Conservation (phyloP, 2,113 vertebrate species). For the Diadophis punctatus region DNA sequence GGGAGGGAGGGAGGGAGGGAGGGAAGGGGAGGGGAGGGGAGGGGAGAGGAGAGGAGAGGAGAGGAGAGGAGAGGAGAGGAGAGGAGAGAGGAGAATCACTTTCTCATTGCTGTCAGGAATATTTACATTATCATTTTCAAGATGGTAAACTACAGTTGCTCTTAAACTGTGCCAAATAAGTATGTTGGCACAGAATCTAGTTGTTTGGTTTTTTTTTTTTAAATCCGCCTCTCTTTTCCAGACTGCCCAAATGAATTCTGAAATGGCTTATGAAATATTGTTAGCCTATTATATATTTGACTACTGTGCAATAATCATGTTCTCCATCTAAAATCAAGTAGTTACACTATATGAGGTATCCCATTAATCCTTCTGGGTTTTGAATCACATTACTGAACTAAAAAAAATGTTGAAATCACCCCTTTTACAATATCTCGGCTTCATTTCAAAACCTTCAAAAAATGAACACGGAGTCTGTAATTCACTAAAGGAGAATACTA, state of each 20-base stretch:
- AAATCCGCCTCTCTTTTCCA: background rate
- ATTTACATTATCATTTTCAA: background rate
- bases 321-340: background rate
- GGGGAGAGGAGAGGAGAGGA: too few species aligned
- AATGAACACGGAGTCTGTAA: background rate
- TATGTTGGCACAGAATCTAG: background rate
- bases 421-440: background rate
- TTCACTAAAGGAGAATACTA: background rate
- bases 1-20: too few species aligned
- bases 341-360: background rate
- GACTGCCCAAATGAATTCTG: background rate
- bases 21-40: too few species aligned
- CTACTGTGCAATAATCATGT: background rate
- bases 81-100: background rate
- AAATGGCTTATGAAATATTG: background rate
- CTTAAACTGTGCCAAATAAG: background rate
- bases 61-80: background rate
- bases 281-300: background rate
- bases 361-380: background rate
- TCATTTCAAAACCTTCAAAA: background rate
- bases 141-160: background rate
- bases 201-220: background rate
- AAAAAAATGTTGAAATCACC: background rate
- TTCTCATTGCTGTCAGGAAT: background rate
- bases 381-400: background rate